A percentile compares a stretch with the other conserved stretches of the same genome.
phyloP scores from a whole-genome alignment of 2,888 invertebrate genomes.

The Euphydryas editha region DNA sequence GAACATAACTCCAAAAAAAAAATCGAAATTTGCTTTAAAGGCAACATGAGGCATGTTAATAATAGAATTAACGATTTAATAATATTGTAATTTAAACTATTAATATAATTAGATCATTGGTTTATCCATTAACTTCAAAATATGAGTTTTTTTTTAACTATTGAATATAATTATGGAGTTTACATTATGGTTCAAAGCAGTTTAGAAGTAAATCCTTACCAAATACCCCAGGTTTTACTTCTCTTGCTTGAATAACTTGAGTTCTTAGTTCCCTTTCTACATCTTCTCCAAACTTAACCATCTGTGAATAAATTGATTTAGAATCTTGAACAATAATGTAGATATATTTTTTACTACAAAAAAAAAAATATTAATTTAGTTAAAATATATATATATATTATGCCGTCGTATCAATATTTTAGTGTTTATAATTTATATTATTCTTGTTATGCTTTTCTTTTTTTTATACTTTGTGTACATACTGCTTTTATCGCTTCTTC shows the following conservation, averaged over 20 bases:
- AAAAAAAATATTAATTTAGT: no score
- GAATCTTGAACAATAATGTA: neutral
- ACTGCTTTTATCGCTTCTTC: slow-evolving; percentile 86
- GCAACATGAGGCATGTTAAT: no score
- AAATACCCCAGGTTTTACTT: slow-evolving; percentile 86
- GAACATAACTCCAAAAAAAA: no score
- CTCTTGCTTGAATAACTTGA: slow-evolving; percentile 88
- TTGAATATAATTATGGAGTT: no score
- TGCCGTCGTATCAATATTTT: neutral
- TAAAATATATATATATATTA: neutral
- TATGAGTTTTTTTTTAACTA: no score
- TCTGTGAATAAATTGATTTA: slow-evolving; percentile 72
- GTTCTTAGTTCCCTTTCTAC: slow-evolving; percentile 88
- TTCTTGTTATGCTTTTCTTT: neutral
- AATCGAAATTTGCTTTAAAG: no score
- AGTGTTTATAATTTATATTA: neutral
- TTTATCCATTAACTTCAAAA: no score
- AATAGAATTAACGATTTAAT: no score
- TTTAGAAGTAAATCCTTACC: slow-evolving; percentile 72
- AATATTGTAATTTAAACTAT: no score
- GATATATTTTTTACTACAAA: no score
- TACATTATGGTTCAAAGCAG: no score
- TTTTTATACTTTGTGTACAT: slow-evolving; percentile 43
- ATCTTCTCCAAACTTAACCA: slow-evolving; percentile 86
- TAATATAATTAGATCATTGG: no score